A percentile compares a stretch with the other conserved stretches of the same genome.
Evolutionary conservation across 2,888 invertebrate species (phyloP).

Genomic region (Priocnemis perturbator): DNA sequence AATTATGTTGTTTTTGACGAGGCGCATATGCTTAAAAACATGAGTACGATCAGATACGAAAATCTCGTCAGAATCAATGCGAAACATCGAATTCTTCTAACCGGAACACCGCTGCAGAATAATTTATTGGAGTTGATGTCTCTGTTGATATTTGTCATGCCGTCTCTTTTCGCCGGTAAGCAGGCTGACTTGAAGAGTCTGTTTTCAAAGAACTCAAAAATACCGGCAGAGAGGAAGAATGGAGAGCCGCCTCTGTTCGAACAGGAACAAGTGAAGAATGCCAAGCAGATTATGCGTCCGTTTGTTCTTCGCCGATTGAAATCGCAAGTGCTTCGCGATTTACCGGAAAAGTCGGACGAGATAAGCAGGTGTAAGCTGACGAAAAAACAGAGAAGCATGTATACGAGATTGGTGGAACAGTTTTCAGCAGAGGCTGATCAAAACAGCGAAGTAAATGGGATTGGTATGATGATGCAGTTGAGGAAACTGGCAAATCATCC

Average conservation of each 20-base stretch:
- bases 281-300: conserved; percentile 96
- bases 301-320: conserved; percentile 94
- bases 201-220: conserved; percentile 87
- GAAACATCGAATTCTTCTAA: conserved; percentile 89
- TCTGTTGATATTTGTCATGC: conserved; percentile 96
- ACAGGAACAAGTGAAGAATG: conserved; percentile 91
- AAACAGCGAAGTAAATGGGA: conserved; percentile 64
- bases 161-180: conserved; percentile 93
- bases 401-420: conserved; percentile 82
- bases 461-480: conserved; percentile 91
- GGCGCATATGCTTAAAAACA: conserved; percentile 98
- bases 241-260: conserved; percentile 89
- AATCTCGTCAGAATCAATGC: conserved; percentile 92
- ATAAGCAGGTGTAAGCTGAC: conserved; percentile 83
- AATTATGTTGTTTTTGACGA: conserved; percentile 98
- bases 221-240: conserved; percentile 74
- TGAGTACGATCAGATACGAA: conserved; percentile 93
- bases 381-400: conserved; percentile 84
- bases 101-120: conserved; percentile 97
- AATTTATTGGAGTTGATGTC: conserved; percentile 97
- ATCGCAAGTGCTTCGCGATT: conserved; percentile 87
- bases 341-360: conserved; percentile 89
- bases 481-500: conserved; percentile 97
- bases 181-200: conserved; percentile 90
- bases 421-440: conserved; percentile 68